Conservation (phyloP, 2,888 invertebrate genomes). For the Cataglyphis albicans region DNA sequence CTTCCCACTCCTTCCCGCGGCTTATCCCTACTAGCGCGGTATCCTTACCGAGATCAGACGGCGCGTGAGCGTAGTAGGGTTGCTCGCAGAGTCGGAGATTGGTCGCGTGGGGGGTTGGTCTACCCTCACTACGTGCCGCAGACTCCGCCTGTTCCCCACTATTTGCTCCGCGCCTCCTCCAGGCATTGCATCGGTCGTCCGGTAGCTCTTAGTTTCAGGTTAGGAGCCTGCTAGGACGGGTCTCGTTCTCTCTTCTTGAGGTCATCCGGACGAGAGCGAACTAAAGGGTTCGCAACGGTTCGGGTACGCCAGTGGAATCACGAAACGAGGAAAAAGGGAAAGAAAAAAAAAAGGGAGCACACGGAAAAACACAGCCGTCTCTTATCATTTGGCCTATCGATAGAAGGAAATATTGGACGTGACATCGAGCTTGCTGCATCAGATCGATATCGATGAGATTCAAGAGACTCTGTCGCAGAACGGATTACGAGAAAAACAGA, state of each 20-base stretch:
- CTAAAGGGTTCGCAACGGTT: constrained; percentile 55
- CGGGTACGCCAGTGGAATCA: constrained; percentile 51
- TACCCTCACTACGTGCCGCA: constrained; percentile 77
- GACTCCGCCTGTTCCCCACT: constrained; percentile 81
- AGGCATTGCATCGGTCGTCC: constrained; percentile 85
- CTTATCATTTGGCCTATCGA: neutral
- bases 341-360: neutral
- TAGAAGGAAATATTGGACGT: neutral
- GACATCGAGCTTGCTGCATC: constrained; percentile 13
- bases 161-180: constrained; percentile 82
- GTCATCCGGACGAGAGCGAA: constrained; percentile 67
- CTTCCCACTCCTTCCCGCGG: constrained; percentile 73
- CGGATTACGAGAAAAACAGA: constrained; percentile 45
- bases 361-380: constrained; percentile 24
- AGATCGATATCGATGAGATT: constrained; percentile 26
- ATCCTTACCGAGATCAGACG: constrained; percentile 78
- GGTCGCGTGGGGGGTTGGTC: constrained; percentile 78
- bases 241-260: constrained; percentile 82
- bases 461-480: constrained; percentile 43
- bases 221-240: constrained; percentile 86
- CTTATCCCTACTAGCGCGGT: constrained; percentile 70
- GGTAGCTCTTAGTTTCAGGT: constrained; percentile 86
- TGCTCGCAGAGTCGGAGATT: constrained; percentile 80
- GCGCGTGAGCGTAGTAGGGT: constrained; percentile 82
- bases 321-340: constrained; percentile 43